Evolutionary conservation across 2,888 invertebrate species (phyloP).

Genomic region (Malthinus flaveolus): DNA sequence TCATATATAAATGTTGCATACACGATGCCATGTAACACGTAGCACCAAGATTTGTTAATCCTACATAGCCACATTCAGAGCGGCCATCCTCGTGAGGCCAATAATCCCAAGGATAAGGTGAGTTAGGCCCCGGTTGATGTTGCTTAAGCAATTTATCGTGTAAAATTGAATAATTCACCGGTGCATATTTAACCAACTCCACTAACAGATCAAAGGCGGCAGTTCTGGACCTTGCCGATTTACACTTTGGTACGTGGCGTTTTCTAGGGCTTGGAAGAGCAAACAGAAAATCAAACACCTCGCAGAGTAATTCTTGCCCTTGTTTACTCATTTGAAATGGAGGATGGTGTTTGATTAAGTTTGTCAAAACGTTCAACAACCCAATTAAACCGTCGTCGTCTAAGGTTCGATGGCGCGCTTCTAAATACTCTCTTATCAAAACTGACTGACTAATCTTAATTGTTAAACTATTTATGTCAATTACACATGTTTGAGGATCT

Average conservation of each 20-base stretch:
- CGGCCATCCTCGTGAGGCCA: constrained; percentile 97
- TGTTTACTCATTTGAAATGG: constrained; percentile 81
- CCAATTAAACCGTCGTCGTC: constrained; percentile 93
- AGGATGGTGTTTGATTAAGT: constrained; percentile 85
- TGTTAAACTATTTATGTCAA: constrained; percentile 70
- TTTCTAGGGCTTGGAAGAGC: constrained; percentile 85
- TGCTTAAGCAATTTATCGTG: constrained; percentile 83
- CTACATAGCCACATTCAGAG: constrained; percentile 93
- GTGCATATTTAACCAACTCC: constrained; percentile 82
- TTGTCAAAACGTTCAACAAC: constrained; percentile 82
- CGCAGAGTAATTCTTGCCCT: constrained; percentile 69
- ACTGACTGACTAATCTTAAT: constrained; percentile 75
- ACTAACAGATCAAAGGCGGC: constrained; percentile 90
- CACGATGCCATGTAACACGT: constrained; percentile 98
- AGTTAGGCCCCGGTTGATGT: constrained; percentile 80
- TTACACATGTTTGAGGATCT: constrained; percentile 58
- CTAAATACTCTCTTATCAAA: constrained; percentile 77
- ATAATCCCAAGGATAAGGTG: constrained; percentile 94
- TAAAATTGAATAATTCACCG: constrained; percentile 82
- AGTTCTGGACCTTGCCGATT: constrained; percentile 84
- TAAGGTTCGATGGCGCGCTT: constrained; percentile 76
- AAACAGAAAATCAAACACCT: constrained; percentile 84
- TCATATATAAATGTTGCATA: constrained; percentile 97
- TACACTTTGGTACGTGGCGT: constrained; percentile 89
- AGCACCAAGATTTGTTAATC: constrained; percentile 91